A percentile compares a stretch with the other conserved stretches of the same genome.
phyloP scores from a whole-genome alignment of 2,797 vertebrate genomes.

The Hippocampus kuda region DNA sequence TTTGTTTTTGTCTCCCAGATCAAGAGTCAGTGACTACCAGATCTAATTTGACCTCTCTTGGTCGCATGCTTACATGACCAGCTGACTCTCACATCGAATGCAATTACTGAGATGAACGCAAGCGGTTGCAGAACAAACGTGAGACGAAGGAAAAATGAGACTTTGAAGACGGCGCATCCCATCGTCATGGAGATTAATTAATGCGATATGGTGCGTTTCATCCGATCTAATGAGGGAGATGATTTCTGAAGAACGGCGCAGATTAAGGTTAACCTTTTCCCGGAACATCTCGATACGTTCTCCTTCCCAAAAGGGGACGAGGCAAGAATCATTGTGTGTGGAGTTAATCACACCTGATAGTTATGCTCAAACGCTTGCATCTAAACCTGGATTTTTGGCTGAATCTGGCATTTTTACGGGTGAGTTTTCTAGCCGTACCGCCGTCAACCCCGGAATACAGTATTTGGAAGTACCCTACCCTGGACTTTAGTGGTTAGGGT shows the following conservation, averaged over 20 bases:
- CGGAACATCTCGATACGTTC: slow-evolving; percentile 51
- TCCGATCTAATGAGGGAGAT: slow-evolving; percentile 13
- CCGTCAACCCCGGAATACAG: too few species aligned
- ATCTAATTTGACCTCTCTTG: slow-evolving; percentile 43
- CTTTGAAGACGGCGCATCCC: not conserved
- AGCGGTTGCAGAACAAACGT: slow-evolving; percentile 11
- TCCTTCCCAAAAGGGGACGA: slow-evolving; percentile 8
- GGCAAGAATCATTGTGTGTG: not conserved
- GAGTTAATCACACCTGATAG: not conserved
- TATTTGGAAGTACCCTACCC: too few species aligned
- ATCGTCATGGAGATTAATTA: slow-evolving; percentile 7
- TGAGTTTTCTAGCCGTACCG: too few species aligned
- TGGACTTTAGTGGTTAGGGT: too few species aligned
- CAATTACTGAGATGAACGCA: slow-evolving; percentile 32
- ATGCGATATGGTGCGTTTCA: slow-evolving; percentile 5
- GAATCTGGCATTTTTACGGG: too few species aligned
- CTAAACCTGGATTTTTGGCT: too few species aligned
- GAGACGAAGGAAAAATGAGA: slow-evolving; percentile 11
- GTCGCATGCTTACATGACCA: slow-evolving; percentile 24
- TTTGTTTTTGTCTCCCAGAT: slow-evolving; percentile 11
- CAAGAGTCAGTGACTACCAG: slow-evolving; percentile 26
- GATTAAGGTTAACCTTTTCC: slow-evolving; percentile 57
- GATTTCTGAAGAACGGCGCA: slow-evolving; percentile 26
- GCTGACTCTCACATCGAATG: slow-evolving; percentile 31
- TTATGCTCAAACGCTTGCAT: not conserved